phyloP scores from a whole-genome alignment of 2,113 vertebrate genomes.

The Daubentonia madagascariensis region DNA sequence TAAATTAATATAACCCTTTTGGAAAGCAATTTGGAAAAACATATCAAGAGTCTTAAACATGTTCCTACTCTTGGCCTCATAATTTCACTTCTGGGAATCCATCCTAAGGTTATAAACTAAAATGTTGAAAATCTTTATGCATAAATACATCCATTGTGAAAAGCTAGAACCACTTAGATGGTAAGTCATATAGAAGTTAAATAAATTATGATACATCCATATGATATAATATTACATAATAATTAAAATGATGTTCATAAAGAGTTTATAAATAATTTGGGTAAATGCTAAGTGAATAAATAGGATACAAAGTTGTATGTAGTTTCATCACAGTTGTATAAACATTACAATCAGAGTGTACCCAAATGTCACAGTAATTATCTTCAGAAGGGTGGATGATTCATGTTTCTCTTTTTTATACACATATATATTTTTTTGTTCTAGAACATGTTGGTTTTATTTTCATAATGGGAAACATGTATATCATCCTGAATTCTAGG shows the following conservation, averaged over 20 bases:
- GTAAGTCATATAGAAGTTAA: not conserved
- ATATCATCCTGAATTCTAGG: not conserved
- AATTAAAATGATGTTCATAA: not conserved
- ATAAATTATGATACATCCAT: not conserved
- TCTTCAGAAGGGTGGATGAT: not conserved
- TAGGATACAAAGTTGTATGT: not conserved
- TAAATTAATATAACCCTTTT: conserved; percentile 57
- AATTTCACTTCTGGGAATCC: conserved; percentile 61
- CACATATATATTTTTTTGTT: not conserved
- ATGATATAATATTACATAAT: not conserved
- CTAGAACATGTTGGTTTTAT: not conserved
- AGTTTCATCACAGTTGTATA: not conserved
- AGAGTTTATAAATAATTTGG: not conserved
- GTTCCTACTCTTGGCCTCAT: conserved; percentile 1
- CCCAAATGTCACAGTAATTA: not conserved
- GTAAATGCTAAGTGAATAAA: not conserved
- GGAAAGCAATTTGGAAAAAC: conserved; percentile 65
- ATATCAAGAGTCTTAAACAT: conserved; percentile 50
- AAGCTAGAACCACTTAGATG: not conserved
- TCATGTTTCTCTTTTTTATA: not conserved
- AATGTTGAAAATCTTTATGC: conserved; percentile 37
- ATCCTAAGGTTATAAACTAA: conserved; percentile 60
- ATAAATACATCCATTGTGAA: not conserved
- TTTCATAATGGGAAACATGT: not conserved
- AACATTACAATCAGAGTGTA: not conserved